Evolutionary conservation across 2,888 invertebrate species (phyloP), one percentile per base, ranked within the genome.

Genomic region (Troilus luridus): DNA sequence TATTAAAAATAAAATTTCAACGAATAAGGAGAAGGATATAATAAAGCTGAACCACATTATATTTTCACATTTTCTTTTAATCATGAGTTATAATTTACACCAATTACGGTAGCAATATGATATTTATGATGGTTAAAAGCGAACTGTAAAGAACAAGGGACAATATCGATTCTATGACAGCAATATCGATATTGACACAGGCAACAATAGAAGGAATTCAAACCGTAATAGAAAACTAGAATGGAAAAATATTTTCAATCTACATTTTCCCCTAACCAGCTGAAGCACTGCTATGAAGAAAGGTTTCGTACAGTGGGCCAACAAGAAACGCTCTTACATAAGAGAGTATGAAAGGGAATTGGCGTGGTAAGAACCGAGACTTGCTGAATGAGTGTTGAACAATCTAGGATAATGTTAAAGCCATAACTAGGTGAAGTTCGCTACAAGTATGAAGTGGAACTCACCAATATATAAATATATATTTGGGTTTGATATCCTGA

Each of bases 341-440:
- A 77, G 72, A 77, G 1, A 19, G 17, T 41, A 41, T 77, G 72
- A 41, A 77, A 77, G 41, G 72, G 41, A 27, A 77, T 77, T 41
- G 72, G 17, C 41, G 27, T 17, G 8, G 41, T 17, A 77, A 77
- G 17, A 41, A 77, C 27, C 72, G 72, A 72, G 72, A 72, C 72
- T 12, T n/a, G 72, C 7, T 72, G 72, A 72, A 72, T 72, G 72
- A 41, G 72, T 27, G 27, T 77, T 77, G 27, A 41, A 77, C 27
- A 77, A 77, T 77, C 72, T 41, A 41, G 72, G 72, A 27, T 77
- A 77, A 77, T 27, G 72, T 41, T 77, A 77, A 19, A 77, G 17
- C 0, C 41, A 41, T 41, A 77, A 77, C 72, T 77, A 77, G 72
- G 72, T 77, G 72, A 77, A 77, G 72, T 41, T 77, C 41, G 72